Evolutionary conservation across 2,113 vertebrate genomes (phyloP), one percentile per base, ranked within the genome.

Genomic region (Archocentrus centrarchus): DNA sequence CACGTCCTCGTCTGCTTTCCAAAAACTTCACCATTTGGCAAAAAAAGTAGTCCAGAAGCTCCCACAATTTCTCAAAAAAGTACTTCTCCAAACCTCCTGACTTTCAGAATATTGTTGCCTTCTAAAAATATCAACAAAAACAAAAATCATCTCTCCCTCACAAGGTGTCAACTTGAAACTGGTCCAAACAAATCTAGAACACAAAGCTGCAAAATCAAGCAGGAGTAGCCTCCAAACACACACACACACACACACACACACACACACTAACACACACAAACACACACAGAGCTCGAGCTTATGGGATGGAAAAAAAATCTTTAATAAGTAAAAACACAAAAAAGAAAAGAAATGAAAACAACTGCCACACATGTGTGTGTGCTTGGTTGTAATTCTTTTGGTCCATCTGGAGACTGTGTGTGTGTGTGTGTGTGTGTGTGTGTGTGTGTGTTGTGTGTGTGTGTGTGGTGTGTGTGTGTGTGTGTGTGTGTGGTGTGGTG

Each of bases 351-450:
- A 35, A 55, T 75, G 50, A 57, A 75, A 57, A 75, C 6, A 57
- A 75, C 53, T 58, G 53, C 17, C 66, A 53, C 66, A 70, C 44
- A n/a, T n/a, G 41, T 70, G 47, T 20, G 44, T 50, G 11, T 70
- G 66, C 66, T 6, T 50, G 17, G 44, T 50, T 50, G 66, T 70
- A 70, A 50, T 70, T 30, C 2, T 70, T 47, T 70, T 27, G 47
- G 41, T 70, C 44, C 24, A 50, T 3, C 44, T 50, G 66, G 66
- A 30, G 24, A 70, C 66, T 2, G 18, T 17, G 3, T 59, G 11
- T 39, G 11, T 82, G 59, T 63, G 58, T 50, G 27, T 53, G 62
- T 70, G 39, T 77, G 35, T 57, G 20, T 44, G 79, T 75, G 39
- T 60, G 57, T 59, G 50, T 59, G 22, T 35, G 59, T 62, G 22